These are phyloP conservation scores for Hydriomena furcata DNA, from an alignment of 2,888 invertebrate species.

Conservation along the genomic window DNA sequence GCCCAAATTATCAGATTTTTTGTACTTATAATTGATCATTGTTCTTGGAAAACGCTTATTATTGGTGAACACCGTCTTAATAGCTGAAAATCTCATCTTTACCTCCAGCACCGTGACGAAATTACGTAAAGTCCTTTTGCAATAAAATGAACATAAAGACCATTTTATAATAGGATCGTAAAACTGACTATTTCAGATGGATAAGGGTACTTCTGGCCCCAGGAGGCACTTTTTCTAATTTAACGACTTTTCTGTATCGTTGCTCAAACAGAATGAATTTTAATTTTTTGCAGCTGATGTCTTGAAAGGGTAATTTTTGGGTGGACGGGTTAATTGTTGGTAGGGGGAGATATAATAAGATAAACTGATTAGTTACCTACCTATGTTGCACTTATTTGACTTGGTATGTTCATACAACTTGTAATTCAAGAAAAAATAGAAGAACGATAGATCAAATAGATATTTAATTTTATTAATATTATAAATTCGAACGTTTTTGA, in stretches of 20 bases:
- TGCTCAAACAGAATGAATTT: constrained; percentile 57
- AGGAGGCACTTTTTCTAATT: constrained; percentile 68
- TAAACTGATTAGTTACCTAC: too few species aligned
- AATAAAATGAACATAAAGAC: constrained; percentile 81
- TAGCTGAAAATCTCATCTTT: constrained; percentile 74
- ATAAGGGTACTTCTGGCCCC: constrained; percentile 47
- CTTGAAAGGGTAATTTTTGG: constrained; percentile 31
- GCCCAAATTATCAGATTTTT: too few species aligned
- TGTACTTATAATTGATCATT: not conserved
- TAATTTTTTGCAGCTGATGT: constrained; percentile 58
- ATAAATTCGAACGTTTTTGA: too few species aligned
- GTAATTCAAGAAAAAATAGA: too few species aligned
- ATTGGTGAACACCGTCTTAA: constrained; percentile 55
- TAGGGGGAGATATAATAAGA: too few species aligned
- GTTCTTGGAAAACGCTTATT: too few species aligned
- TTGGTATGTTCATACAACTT: too few species aligned
- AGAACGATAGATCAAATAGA: too few species aligned
- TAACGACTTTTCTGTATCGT: constrained; percentile 68
- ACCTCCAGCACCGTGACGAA: constrained; percentile 71
- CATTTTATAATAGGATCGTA: constrained; percentile 82
- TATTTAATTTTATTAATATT: too few species aligned
- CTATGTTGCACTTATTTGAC: too few species aligned
- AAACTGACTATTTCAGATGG: constrained; percentile 63
- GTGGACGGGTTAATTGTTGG: not conserved
- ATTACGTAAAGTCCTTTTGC: constrained; percentile 80